Base-by-base conservation (phyloP, 2,888 invertebrate genomes). In the Tetrapedia diversipes region DNA sequence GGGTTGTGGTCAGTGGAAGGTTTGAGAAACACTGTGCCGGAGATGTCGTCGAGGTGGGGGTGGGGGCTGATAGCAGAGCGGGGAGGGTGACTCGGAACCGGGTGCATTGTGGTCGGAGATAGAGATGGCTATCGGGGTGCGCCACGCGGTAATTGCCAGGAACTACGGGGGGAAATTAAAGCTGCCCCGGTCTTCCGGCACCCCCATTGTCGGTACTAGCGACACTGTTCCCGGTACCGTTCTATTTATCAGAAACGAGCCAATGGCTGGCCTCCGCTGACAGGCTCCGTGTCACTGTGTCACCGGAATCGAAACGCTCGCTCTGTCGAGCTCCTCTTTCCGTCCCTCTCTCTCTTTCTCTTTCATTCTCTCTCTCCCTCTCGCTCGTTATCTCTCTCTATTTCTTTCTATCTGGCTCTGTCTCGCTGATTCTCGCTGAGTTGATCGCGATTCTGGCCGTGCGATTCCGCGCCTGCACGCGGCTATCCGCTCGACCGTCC, bases 81-180 rank as follows among this genome's bases (percentile, higher is more conserved):
- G 49, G 72, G 68, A 29, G 65, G 68, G 59, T 60, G 14, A 60
- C 69, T 70, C 81, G 81, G 81, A 84, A 81, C 81, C 79, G 82
- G 84, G 81, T 77, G 84, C 82, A 84, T 81, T 90, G 90, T 90
- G 87, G 87, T 87, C 86, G 88, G 84, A 88, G 89, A 90, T 89
- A 87, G 89, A 89, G 90, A 90, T 90, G 89, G 86, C 86, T 89
- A 90, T 91, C 90, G 88, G 85, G 76, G 81, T 84, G 85, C 87
- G 87, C 86, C 85, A 89, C 87, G 88, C 87, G 87, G 89, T 91
- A 91, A 91, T 91, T 91, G 90, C 89, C 89, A 90, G 89, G 89
- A 89, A 89, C 89, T 88, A 86, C 86, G 86, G 87, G 89, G 90
- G 91, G 90, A 90, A 91, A 91, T 91, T 91, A 91, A 91, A 91